These are phyloP conservation scores for Dufourea novaeangliae DNA, from an alignment of 1,140 invertebrate species.

Conservation along the genomic window DNA sequence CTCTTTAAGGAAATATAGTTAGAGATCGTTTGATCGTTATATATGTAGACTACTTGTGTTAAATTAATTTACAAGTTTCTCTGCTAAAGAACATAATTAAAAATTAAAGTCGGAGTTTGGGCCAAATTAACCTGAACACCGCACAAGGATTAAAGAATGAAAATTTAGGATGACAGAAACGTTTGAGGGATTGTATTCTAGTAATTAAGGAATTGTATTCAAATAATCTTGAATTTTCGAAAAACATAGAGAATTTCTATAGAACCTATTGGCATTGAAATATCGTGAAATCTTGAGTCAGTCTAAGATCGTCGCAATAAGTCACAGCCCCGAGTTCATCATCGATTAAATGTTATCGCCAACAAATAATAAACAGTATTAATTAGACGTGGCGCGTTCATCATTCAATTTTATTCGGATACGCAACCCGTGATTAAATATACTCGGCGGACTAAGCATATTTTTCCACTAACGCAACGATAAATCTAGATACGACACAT, in stretches of 20 bases:
- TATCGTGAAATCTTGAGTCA: background rate
- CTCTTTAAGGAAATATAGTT: too few species aligned
- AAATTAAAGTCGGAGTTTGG: too few species aligned
- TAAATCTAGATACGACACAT: background rate
- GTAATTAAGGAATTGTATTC: background rate
- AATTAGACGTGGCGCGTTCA: background rate
- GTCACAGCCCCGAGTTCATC: slow-evolving; percentile 2
- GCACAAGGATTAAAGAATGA: too few species aligned
- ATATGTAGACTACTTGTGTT: too few species aligned
- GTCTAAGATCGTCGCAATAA: background rate
- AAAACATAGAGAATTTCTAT: background rate
- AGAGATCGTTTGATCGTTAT: too few species aligned
- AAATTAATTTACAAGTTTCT: too few species aligned
- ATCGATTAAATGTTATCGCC: background rate
- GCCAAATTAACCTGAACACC: too few species aligned
- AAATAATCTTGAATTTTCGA: too few species aligned
- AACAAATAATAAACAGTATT: slow-evolving; percentile 27
- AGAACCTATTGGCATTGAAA: background rate
- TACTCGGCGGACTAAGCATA: background rate
- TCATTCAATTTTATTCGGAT: slow-evolving; percentile 33
- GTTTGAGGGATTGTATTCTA: background rate
- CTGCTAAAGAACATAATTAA: too few species aligned
- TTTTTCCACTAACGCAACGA: background rate
- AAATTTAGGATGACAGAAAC: too few species aligned
- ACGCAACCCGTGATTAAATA: slow-evolving; percentile 5